Evolutionary conservation across 2,797 vertebrate genomes (phyloP), one percentile per base, ranked within the genome.

Genomic region (Nannoperca australis): DNA sequence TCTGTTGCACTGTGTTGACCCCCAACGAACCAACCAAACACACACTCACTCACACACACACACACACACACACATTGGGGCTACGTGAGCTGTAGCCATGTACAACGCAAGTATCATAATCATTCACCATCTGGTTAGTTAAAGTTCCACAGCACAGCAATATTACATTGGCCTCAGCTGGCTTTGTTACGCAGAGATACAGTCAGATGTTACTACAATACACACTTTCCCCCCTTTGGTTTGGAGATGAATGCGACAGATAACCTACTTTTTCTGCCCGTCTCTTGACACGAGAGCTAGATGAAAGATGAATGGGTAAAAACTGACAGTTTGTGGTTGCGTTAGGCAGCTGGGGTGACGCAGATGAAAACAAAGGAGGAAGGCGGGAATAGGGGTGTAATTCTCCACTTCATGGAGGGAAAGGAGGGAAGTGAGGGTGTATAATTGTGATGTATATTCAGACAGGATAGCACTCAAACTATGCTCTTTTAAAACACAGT

Each of bases 111-210:
- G 69, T 73, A 73, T 85, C 82, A 50, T 87, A 91, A 91, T 90
- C 83, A 89, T 93, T 91, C 80, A 89, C 85, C 78, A 42, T 82
- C 80, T 70, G 86, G 84, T 89, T 87, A 85, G 89, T 91, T 91
- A 84, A 90, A 89, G 79, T 88, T 91, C 84, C 84, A 88, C 88
- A 73, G 84, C 85, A 83, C 85, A 93, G 90, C 91, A 86, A 91
- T 91, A 90, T 89, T 79, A 81, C 85, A 81, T 89, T 22, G 32
- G 85, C 79, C 81, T 74, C 85, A 58, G 86, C 76, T 79, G 81
- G 87, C 83, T 91, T 92, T 74, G 73, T 90, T 84, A 81, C 78
- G 85, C 85, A 91, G 89, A 89, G 76, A 73, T 51, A 67, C 83
- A 54, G 82, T 82, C 73, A 73, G 71, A 81, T 73, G 84, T 85